These are phyloP conservation scores for Paramormyrops kingsleyae DNA, from an alignment of 2,113 vertebrate species.

Conservation along the genomic window DNA sequence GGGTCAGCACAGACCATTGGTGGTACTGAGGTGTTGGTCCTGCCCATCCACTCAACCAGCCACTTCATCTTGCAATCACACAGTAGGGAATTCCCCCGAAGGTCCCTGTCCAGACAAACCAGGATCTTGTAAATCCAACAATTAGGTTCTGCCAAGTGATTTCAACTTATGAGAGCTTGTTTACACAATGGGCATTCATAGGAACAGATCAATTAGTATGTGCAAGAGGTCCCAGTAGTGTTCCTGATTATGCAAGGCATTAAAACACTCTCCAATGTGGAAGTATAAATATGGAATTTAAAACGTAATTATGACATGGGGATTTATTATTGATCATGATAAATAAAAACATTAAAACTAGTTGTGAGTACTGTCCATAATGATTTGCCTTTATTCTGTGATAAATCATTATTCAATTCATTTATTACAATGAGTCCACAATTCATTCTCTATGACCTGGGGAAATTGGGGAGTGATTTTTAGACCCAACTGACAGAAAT, in stretches of 20 bases:
- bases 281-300: neutral
- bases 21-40: conserved; percentile 90
- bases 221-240: neutral
- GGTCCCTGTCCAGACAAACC: conserved; percentile 69
- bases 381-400: neutral
- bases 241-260: neutral
- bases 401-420: neutral
- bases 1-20: conserved; percentile 86
- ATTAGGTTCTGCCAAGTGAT: neutral
- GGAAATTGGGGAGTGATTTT: neutral
- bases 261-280: neutral
- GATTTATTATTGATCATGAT: neutral
- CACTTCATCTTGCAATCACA: conserved; percentile 98
- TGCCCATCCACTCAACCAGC: conserved; percentile 92
- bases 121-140: neutral
- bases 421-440: neutral
- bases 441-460: neutral
- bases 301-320: neutral
- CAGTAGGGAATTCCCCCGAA: conserved; percentile 85
- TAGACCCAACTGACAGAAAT: neutral
- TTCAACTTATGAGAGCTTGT: neutral
- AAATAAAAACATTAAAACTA: neutral
- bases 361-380: neutral
- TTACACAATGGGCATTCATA: neutral
- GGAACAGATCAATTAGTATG: neutral